These are phyloP conservation scores for Rhea pennata DNA, from an alignment of 2,113 vertebrate genomes.

Conservation along the genomic window DNA sequence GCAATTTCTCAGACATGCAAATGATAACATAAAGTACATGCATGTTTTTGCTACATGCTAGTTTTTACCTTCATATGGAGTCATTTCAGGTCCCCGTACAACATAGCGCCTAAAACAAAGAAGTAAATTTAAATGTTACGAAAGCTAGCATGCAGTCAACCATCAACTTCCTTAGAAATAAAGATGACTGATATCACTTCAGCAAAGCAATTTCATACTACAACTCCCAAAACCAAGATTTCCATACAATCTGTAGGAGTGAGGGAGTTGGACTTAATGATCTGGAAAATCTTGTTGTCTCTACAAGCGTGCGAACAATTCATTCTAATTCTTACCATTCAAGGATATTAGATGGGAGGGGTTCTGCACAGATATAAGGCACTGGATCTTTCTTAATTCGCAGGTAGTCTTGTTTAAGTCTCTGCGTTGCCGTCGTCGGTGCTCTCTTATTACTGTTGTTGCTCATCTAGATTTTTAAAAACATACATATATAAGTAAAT, in stretches of 20 bases:
- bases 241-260: not conserved
- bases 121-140: not conserved
- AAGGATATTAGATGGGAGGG: conserved; percentile 95
- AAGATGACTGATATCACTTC: not conserved
- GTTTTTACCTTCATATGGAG: conserved; percentile 93
- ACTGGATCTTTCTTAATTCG: conserved; percentile 98
- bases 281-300: not conserved
- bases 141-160: not conserved
- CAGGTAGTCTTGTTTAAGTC: conserved; percentile 98
- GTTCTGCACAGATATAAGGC: conserved; percentile 98
- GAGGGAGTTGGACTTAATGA: not conserved
- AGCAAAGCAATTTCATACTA: not conserved
- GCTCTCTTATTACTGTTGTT: conserved; percentile 93
- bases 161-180: not conserved
- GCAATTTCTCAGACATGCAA: not conserved
- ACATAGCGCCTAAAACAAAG: conserved; percentile 89
- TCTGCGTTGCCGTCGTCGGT: conserved; percentile 95
- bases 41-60: not conserved
- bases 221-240: not conserved
- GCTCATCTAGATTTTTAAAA: conserved; percentile 86
- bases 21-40: not conserved
- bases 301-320: not conserved
- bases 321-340: conserved; percentile 85
- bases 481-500: not conserved
- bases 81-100: conserved; percentile 95